A percentile compares a stretch with the other conserved stretches of the same genome.
Conservation (phyloP, 2,888 invertebrate species). For the Drosophila stalkeri region DNA sequence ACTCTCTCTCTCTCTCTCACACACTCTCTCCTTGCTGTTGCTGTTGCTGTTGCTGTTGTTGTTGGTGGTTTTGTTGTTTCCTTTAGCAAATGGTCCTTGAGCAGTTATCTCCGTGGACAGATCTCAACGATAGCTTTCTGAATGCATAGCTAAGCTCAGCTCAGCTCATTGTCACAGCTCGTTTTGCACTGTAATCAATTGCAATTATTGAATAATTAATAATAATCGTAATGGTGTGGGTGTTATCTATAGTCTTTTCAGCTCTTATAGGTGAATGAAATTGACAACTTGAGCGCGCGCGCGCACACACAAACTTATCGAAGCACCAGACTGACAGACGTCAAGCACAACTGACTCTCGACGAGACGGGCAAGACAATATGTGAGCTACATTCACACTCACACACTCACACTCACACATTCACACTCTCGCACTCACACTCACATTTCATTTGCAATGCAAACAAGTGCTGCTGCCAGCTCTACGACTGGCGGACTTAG, state of each 20-base stretch:
- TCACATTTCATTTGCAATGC: conserved; percentile 27
- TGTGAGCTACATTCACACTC: conserved; percentile 3
- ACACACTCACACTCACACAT: not conserved
- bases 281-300: conserved; percentile 47
- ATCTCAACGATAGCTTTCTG: conserved; percentile 44
- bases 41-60: not conserved
- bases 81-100: not conserved
- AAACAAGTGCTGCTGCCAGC: conserved; percentile 30
- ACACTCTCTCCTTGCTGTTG: not conserved
- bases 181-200: conserved; percentile 41
- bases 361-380: not conserved
- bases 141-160: conserved; percentile 51
- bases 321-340: conserved; percentile 49
- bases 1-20: not conserved
- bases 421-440: not conserved
- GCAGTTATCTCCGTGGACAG: conserved; percentile 17
- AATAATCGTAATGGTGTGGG: conserved; percentile 14
- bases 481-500: conserved; percentile 2
- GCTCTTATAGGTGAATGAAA: conserved; percentile 4
- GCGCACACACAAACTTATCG: conserved; percentile 26
- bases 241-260: conserved; percentile 12
- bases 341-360: conserved; percentile 32
- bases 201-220: conserved; percentile 8
- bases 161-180: conserved; percentile 39
- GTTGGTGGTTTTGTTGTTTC: not conserved